Evolutionary conservation across 2,888 invertebrate genomes (phyloP).

Genomic region (Epirrhoe tristata): DNA sequence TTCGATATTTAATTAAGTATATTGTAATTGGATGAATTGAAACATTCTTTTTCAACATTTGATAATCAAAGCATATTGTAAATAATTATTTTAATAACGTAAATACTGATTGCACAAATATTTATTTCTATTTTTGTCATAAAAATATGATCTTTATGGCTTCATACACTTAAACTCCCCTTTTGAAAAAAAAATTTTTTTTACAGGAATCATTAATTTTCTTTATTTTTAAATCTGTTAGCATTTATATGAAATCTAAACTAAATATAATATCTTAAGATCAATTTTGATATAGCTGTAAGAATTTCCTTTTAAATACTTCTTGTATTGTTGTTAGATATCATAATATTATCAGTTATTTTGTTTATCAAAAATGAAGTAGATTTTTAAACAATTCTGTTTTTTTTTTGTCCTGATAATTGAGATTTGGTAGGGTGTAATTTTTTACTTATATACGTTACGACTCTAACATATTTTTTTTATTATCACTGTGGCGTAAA

Average conservation of each 20-base stretch:
- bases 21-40: too few relatives aligned
- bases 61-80: background rate
- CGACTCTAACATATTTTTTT: too few relatives aligned
- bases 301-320: constrained; percentile 37
- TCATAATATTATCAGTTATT: constrained; percentile 51
- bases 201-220: constrained; percentile 35
- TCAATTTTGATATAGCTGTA: constrained; percentile 45
- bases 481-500: too few relatives aligned
- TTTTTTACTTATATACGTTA: too few relatives aligned
- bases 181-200: constrained; percentile 23
- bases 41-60: background rate
- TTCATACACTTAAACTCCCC: constrained; percentile 17
- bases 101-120: constrained; percentile 12
- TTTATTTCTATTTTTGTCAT: constrained; percentile 8
- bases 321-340: constrained; percentile 50
- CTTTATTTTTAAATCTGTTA: constrained; percentile 36
- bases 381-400: constrained; percentile 55
- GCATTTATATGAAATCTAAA: constrained; percentile 52
- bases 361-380: constrained; percentile 56
- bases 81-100: background rate
- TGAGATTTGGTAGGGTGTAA: too few relatives aligned
- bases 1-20: too few relatives aligned
- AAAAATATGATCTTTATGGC: constrained; percentile 5
- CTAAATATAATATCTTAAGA: constrained; percentile 46
- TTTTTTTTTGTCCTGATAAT: constrained; percentile 26